Evolutionary conservation across 2,888 invertebrate species (phyloP).

Genomic region (Ischnus inquisitorius): DNA sequence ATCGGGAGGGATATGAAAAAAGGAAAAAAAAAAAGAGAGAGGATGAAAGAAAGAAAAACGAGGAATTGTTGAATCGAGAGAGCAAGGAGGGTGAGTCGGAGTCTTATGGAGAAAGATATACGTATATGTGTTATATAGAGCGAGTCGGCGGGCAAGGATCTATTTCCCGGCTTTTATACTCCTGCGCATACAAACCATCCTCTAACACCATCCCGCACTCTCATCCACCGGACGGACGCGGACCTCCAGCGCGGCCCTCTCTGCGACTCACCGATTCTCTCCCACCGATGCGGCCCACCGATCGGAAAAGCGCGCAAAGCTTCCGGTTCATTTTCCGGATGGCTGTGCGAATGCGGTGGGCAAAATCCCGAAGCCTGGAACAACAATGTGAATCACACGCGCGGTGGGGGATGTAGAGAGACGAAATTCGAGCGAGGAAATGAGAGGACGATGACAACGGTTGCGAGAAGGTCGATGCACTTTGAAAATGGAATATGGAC

Average conservation of each 20-base stretch:
- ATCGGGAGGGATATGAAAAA: background rate
- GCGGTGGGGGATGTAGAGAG: background rate
- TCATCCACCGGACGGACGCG: background rate
- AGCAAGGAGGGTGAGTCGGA: background rate
- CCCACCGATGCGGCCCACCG: background rate
- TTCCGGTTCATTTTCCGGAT: constrained; percentile 45
- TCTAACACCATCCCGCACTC: background rate
- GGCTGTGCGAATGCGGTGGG: background rate
- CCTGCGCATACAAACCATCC: constrained; percentile 29
- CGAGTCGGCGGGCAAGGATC: constrained; percentile 39
- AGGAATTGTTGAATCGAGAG: constrained; percentile 35
- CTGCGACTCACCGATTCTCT: background rate
- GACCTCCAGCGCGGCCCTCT: background rate
- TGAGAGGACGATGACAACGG: background rate
- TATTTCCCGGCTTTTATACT: constrained; percentile 47
- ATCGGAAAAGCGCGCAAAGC: constrained; percentile 47
- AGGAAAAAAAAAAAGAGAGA: background rate
- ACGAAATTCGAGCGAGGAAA: constrained; percentile 3
- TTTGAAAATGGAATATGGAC: background rate
- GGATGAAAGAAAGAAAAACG: background rate
- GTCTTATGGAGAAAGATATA: background rate
- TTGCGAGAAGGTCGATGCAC: constrained; percentile 1
- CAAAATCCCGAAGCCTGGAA: background rate
- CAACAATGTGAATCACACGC: background rate
- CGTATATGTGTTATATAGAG: constrained; percentile 1